phyloP scores from a whole-genome alignment of 2,797 vertebrate species.

The Sciurus vulgaris region DNA sequence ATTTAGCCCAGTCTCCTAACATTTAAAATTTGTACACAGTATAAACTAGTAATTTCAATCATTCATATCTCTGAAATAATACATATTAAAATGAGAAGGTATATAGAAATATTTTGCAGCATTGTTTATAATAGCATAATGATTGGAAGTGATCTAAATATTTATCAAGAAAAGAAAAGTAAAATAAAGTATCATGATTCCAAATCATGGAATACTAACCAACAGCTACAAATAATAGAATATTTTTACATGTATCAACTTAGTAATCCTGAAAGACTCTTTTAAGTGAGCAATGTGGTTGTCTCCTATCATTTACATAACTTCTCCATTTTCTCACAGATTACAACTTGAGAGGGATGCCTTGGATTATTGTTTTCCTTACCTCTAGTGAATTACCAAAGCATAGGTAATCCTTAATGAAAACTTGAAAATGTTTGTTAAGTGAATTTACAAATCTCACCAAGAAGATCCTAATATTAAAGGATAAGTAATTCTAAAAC shows the following conservation, averaged over 20 bases:
- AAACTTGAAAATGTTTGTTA: not conserved
- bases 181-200: not conserved
- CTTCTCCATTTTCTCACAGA: not conserved
- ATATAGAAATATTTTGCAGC: not conserved
- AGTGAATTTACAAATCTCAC: not conserved
- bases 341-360: not conserved
- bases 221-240: not conserved
- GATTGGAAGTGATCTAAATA: not conserved
- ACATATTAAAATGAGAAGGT: not conserved
- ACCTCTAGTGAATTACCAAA: not conserved
- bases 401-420: not conserved
- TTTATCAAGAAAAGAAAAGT: not conserved
- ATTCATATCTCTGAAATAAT: not conserved
- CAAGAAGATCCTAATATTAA: not conserved
- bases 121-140: not conserved
- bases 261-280: not conserved
- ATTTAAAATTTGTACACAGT: not conserved
- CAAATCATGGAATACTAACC: not conserved
- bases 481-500: not conserved
- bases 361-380: no score
- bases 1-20: not conserved
- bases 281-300: not conserved
- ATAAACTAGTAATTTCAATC: not conserved
- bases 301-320: not conserved
- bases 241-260: not conserved